These are phyloP conservation scores for Scomber scombrus DNA, from an alignment of 2,113 vertebrate species.

Conservation along the genomic window DNA sequence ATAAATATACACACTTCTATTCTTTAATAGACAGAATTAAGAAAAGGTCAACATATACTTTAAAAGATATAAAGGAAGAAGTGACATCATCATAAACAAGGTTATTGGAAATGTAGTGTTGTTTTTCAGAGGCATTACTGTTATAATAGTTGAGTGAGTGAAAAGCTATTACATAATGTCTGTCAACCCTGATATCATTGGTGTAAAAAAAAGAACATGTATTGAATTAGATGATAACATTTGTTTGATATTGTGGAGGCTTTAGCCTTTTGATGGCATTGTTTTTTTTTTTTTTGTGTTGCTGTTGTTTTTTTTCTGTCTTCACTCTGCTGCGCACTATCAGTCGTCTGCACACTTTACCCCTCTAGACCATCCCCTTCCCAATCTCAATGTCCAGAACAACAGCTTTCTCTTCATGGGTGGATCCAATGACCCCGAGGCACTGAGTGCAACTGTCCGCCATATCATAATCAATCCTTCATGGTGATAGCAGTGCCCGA, in stretches of 20 bases:
- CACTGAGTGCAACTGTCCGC: slow-evolving; percentile 25
- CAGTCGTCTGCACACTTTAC: slow-evolving; percentile 40
- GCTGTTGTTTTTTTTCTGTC: too few species aligned
- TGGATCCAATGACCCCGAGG: slow-evolving; percentile 55
- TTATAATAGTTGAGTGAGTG: neutral
- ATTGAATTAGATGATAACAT: too few species aligned
- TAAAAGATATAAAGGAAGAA: too few species aligned
- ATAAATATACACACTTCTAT: too few species aligned
- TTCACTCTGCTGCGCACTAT: slow-evolving; percentile 33
- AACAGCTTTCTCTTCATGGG: slow-evolving; percentile 40
- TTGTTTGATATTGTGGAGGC: neutral
- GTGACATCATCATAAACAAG: neutral
- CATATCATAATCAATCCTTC: slow-evolving; percentile 66
- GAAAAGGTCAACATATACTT: neutral
- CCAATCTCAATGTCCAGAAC: slow-evolving; percentile 43
- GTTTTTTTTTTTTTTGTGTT: neutral
- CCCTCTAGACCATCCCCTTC: slow-evolving; percentile 22
- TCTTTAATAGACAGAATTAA: neutral
- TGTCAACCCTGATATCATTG: neutral
- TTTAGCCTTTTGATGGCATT: neutral
- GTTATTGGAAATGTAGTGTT: neutral
- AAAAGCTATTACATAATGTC: too few species aligned
- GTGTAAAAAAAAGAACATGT: neutral
- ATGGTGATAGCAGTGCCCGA: slow-evolving; percentile 33
- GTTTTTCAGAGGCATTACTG: neutral